phyloP scores from a whole-genome alignment of 2,888 invertebrate species.

The Ormyrus thymus region DNA sequence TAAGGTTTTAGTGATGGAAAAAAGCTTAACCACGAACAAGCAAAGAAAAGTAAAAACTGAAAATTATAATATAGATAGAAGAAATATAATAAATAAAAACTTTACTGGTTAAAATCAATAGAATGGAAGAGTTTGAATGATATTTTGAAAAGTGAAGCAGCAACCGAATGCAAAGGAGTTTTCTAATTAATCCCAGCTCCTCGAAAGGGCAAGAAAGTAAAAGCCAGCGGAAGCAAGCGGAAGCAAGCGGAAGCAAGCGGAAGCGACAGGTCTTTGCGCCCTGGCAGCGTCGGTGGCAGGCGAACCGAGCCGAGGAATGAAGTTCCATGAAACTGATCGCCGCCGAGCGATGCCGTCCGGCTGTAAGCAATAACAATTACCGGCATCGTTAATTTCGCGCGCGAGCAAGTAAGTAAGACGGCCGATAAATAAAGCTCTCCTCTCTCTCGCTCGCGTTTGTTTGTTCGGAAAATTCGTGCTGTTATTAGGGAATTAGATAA shows the following conservation, averaged over 20 bases:
- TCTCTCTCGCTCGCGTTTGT: no score
- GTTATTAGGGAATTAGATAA: conserved; percentile 32
- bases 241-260: no score
- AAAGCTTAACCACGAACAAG: neutral
- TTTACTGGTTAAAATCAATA: neutral
- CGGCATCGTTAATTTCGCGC: conserved; percentile 60
- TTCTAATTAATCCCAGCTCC: no score
- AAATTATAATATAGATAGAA: neutral
- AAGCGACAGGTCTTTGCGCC: neutral
- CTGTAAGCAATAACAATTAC: conserved; percentile 54
- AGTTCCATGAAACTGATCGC: conserved; percentile 43
- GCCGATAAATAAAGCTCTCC: conserved; percentile 28
- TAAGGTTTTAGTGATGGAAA: conserved; percentile 7
- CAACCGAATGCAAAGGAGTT: neutral
- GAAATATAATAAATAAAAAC: neutral
- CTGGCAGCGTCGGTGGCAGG: neutral
- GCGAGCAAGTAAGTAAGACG: conserved; percentile 23
- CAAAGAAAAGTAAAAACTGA: conserved; percentile 2
- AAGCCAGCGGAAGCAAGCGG: no score
- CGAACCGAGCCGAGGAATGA: conserved; percentile 38
- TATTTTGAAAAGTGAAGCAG: no score
- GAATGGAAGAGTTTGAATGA: neutral
- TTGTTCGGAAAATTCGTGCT: conserved; percentile 29
- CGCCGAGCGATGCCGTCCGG: conserved; percentile 3
- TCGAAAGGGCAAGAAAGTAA: no score